Evolutionary conservation across 2,113 vertebrate genomes (phyloP).

Genomic region (Probosciger aterrimus): DNA sequence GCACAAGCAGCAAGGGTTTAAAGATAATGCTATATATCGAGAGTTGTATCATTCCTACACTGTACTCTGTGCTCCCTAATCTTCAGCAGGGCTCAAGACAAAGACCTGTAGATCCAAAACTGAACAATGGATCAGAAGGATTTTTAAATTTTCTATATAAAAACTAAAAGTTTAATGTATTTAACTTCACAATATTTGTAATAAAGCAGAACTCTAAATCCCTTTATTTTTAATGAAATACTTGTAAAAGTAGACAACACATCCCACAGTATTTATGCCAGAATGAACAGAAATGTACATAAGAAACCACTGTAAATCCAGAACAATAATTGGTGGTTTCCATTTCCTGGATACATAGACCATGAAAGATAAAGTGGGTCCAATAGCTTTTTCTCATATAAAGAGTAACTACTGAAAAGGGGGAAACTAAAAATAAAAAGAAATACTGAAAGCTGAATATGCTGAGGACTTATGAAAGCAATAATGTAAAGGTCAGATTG

Average conservation of each 20-base stretch:
- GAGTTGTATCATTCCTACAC: not conserved
- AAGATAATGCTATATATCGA: not conserved
- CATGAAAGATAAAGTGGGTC: not conserved
- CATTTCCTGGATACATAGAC: not conserved
- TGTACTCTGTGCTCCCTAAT: not conserved
- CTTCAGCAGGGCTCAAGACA: not conserved
- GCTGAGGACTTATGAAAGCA: not conserved
- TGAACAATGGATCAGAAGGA: not conserved
- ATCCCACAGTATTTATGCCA: not conserved
- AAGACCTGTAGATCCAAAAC: not conserved
- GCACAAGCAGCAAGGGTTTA: not conserved
- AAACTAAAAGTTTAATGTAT: not conserved
- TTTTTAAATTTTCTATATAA: not conserved
- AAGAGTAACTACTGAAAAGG: not conserved
- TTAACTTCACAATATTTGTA: not conserved
- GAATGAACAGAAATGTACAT: not conserved
- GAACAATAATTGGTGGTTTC: not conserved
- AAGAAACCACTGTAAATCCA: not conserved
- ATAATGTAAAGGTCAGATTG: not conserved
- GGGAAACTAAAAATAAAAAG: not conserved
- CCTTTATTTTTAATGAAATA: not conserved
- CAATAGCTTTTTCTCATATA: not conserved
- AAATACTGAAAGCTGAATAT: not conserved
- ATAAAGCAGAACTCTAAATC: not conserved
- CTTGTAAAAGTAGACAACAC: not conserved